A percentile compares a stretch with the other conserved stretches of the same genome.
Evolutionary conservation across 2,888 invertebrate genomes (phyloP).

Genomic region (Calameuta idolon): DNA sequence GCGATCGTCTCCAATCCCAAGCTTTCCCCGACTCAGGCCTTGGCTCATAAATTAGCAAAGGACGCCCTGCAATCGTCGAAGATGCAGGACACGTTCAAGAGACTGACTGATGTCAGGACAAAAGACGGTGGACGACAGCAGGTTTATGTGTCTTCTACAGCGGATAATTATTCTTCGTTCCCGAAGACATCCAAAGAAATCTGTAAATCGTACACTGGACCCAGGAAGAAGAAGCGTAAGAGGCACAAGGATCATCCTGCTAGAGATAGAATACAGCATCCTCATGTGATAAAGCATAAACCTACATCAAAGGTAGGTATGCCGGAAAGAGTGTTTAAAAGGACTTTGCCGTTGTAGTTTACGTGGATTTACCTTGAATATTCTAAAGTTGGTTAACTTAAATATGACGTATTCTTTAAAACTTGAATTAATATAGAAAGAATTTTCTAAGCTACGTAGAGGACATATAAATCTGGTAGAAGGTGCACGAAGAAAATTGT

Average conservation of each 20-base stretch:
- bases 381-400: background rate
- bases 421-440: background rate
- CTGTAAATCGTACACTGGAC: constrained; percentile 12
- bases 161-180: background rate
- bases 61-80: constrained; percentile 43
- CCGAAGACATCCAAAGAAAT: background rate
- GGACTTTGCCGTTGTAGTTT: background rate
- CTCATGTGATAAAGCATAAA: constrained; percentile 11
- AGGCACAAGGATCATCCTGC: constrained; percentile 17
- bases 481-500: background rate
- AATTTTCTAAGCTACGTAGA: background rate
- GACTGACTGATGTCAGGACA: constrained; percentile 32
- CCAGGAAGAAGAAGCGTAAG: constrained; percentile 31
- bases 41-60: constrained; percentile 46
- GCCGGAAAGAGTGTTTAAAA: constrained; percentile 3
- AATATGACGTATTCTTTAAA: background rate
- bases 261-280: background rate
- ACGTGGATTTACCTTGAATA: background rate
- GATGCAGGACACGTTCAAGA: constrained; percentile 44
- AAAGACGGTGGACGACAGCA: background rate
- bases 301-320: constrained; percentile 35
- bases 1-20: constrained; percentile 28
- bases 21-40: constrained; percentile 23
- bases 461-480: background rate
- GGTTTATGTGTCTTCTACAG: background rate